Evolutionary conservation across 2,888 invertebrate genomes (phyloP), one percentile per base, ranked within the genome.

Genomic region (Epirrhoe tristata): DNA sequence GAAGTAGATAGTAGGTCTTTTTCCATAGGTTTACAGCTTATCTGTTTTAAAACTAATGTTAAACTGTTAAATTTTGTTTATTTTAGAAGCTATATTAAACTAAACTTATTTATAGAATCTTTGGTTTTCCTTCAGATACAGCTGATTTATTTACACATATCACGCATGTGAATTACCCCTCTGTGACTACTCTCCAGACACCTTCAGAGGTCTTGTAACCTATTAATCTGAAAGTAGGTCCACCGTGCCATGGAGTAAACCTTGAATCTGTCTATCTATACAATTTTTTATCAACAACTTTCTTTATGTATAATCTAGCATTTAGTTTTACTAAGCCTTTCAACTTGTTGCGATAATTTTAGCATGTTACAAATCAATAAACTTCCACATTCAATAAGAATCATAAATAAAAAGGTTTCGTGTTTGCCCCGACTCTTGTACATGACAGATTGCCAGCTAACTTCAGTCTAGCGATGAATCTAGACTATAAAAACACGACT

Each of bases 401-500:
- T 55, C 34, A 46, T n/a, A 43, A 60, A 61, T 61, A 48, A 57
- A 63, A 63, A 39, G 36, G 52, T 56, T 56, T 12, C 48, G 31
- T 34, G 39, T 31, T 50, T n/a, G 14, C 5, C 39, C 57, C 54
- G 32, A 39, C 31, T 54, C 16, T 6, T 58, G 31, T 50, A 57
- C 61, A 68, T 39, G 67, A 72, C 67, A 74, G 69, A 62, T 63
- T 65, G 65, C 55, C 60, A 69, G 58, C 67, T 71, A 72, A 71
- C 69, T 70, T 70, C 56, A 62, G 74, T 74, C 77, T 84, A 80
- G 80, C 83, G 7, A 84, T 83, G 83, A 76, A 76, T 69, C 81
- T 85, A 80, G 80, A 66, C 69, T 73, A 81, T 86, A 85, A 86
- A 84, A 80, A 77, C 65, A 66, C 63, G 68, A 73, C 70, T 76